Evolutionary conservation across 2,797 vertebrate species (phyloP).

Genomic region (Balearica regulorum): DNA sequence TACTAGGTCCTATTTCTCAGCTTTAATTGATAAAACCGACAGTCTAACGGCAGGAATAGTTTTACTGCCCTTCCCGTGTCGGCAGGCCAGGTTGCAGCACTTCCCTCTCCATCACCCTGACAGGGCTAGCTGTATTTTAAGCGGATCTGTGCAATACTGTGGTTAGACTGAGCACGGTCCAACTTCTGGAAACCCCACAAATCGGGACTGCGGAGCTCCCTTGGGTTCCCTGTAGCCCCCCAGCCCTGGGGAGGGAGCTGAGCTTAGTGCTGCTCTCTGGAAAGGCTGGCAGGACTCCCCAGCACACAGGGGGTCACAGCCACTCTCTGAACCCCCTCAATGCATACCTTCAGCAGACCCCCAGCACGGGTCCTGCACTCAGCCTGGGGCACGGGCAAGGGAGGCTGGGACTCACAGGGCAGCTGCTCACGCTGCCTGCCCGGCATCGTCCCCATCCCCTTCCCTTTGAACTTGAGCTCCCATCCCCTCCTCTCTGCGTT

Average conservation of each 20-base stretch:
- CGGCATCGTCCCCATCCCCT: accelerated
- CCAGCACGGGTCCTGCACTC: accelerated
- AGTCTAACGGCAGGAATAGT: background rate
- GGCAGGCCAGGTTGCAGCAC: background rate
- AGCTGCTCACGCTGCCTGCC: background rate
- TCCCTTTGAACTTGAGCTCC: background rate
- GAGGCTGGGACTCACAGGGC: background rate
- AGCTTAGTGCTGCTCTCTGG: background rate
- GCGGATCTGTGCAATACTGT: background rate
- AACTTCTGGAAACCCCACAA: background rate
- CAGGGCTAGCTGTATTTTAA: background rate
- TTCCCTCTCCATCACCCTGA: background rate
- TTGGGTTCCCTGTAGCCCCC: background rate
- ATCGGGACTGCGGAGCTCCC: background rate
- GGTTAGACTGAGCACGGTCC: background rate
- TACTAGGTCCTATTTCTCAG: background rate
- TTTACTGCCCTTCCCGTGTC: accelerated
- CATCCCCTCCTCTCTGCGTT: background rate
- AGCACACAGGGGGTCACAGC: background rate
- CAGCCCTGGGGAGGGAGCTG: background rate
- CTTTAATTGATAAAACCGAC: background rate
- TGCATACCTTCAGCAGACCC: accelerated
- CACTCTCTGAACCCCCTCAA: background rate
- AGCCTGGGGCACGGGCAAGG: background rate
- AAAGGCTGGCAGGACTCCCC: background rate